Base-by-base conservation (phyloP, 2,113 vertebrate genomes). In the Cynocephalus volans region DNA sequence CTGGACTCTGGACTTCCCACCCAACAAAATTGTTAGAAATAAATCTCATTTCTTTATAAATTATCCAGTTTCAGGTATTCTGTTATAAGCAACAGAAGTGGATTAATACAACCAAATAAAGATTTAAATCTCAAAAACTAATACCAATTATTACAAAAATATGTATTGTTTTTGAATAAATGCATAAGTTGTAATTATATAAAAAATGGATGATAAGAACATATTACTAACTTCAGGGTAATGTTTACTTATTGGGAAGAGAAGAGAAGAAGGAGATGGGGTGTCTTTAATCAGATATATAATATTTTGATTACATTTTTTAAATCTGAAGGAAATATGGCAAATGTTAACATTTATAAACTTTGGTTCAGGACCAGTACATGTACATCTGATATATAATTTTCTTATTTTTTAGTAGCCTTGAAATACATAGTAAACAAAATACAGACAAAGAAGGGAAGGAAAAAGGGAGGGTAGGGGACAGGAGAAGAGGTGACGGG, bases 271-370 rank as follows among this genome's bases (percentile, higher is more conserved):
- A 86, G 24, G 41, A 97, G 18, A 69, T 67, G 26, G 48, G 19
- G 31, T 62, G 1, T 1, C 9, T 90, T 73, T 65, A 80, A 72
- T 75, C 15, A 89, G 73, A 69, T 69, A 58, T 19, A 50, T 91
- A 13, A 36, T 84, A n/a, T 69, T 54, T 83, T 93, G 13, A 24
- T 65, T 87, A 10, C 54, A 60, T 24, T 88, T 79, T 93, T 88
- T 17, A 90, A 93, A 75, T 84, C 65, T 69, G 80, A 96, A 80
- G 14, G 5, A 93, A 91, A 93, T 69, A 83, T 58, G 23, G 10
- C 13, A 90, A 90, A 48, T 58, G 23, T 60, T 62, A 81, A 90
- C 60, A 92, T 65, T 58, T 67, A 56, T 52, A 62, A 97, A 73
- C 10, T 75, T n/a, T 94, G 45, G 48, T 50, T 76, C 62, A 45